Conservation (phyloP, 2,113 vertebrate species). For the Otolemur garnettii region DNA sequence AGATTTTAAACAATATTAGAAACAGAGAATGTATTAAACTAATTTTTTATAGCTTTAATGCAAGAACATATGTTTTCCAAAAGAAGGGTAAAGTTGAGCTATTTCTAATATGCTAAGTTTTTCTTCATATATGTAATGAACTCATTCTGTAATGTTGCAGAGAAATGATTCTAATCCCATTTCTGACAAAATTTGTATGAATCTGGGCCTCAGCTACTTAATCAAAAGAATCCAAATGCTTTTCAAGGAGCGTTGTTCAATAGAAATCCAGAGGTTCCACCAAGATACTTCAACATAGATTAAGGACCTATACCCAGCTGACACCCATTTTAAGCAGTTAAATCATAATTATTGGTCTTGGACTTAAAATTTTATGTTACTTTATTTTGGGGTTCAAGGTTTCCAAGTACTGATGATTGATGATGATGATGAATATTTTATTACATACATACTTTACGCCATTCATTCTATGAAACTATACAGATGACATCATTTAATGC, state of each 20-base stretch:
- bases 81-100: not conserved
- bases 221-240: not conserved
- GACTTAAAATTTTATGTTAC: not conserved
- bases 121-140: not conserved
- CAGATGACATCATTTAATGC: not conserved
- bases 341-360: not conserved
- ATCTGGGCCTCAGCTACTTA: not conserved
- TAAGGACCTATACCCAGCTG: not conserved
- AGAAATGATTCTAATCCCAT: not conserved
- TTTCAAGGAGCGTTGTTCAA: not conserved
- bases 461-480: constrained; percentile 16
- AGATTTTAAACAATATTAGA: not conserved
- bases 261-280: not conserved
- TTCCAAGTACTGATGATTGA: not conserved
- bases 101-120: not conserved
- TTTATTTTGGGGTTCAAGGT: not conserved
- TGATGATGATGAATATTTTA: not conserved
- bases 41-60: not conserved
- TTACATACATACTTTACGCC: not conserved
- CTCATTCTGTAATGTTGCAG: not conserved
- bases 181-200: not conserved
- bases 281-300: not conserved
- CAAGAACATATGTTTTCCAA: not conserved
- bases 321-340: not conserved
- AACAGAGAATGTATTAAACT: not conserved